Base-by-base conservation (phyloP, 2,888 invertebrate species). In the Hedychridium roseum region DNA sequence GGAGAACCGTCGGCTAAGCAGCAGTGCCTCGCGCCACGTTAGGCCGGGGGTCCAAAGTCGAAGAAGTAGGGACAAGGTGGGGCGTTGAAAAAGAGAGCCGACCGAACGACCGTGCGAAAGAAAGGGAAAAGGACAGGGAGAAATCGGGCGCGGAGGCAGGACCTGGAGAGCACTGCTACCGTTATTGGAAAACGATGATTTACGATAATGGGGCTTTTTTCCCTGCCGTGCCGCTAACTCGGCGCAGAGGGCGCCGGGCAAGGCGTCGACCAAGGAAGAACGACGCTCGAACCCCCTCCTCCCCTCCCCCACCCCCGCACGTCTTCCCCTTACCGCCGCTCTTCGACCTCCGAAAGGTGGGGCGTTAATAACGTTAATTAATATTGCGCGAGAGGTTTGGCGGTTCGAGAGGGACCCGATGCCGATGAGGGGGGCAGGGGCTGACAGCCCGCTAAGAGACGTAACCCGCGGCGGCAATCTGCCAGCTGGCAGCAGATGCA, bases 281-380 rank as follows among this genome's bases (percentile, higher is more conserved):
- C n/a, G n/a, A n/a, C n/a, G n/a, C n/a, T n/a, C n/a, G n/a, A n/a
- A 43, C 46, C 50, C 21, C 3, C 43, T 46, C 52, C 46, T 47
- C 50, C 27, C 61, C n/a, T n/a, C n/a, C n/a, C n/a, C n/a, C n/a
- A n/a, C n/a, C n/a, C n/a, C n/a, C n/a, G n/a, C n/a, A n/a, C n/a
- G n/a, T n/a, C n/a, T n/a, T n/a, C n/a, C n/a, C n/a, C n/a, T n/a
- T n/a, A n/a, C n/a, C n/a, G n/a, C n/a, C n/a, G n/a, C n/a, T n/a
- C n/a, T n/a, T n/a, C n/a, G n/a, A n/a, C n/a, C n/a, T n/a, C n/a
- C n/a, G 78, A 79, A 80, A 80, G 80, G 78, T 79, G 79, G 76
- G 79, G 80, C 81, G 82, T 82, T 83, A 83, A 83, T 83, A 83
- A 83, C 81, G 82, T 83, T 83, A 83, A 83, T 83, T 83, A 83